These are phyloP conservation scores for Trichacis sp. DNA, from an alignment of 2,888 invertebrate genomes.

Conservation along the genomic window DNA sequence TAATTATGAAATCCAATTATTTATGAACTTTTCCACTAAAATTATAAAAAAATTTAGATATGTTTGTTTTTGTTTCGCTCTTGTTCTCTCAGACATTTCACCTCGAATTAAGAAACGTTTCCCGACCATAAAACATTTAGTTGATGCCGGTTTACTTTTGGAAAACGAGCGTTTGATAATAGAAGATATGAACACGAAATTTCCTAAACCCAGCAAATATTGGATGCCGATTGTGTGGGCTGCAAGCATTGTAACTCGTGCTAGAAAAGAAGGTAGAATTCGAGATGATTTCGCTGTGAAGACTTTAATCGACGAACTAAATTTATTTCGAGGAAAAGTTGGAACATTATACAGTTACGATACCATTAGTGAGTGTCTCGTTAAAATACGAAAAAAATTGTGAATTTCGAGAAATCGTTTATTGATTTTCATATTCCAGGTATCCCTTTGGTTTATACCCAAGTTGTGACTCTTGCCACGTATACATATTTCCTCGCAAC, in stretches of 20 bases:
- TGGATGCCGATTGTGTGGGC: conserved; percentile 95
- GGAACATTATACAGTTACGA: conserved; percentile 71
- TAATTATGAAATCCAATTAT: no score
- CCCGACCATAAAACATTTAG: conserved; percentile 84
- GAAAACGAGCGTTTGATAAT: conserved; percentile 86
- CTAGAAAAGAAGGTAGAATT: conserved; percentile 91
- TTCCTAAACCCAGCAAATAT: conserved; percentile 88
- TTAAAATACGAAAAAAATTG: no score
- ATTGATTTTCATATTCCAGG: no score
- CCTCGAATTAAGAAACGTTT: conserved; percentile 92
- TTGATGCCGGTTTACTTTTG: conserved; percentile 85
- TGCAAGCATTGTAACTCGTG: conserved; percentile 87
- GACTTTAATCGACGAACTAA: conserved; percentile 79
- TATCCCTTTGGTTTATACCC: conserved; percentile 72
- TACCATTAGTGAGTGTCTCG: no score
- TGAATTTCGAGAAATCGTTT: no score
- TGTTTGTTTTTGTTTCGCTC: conserved; percentile 84
- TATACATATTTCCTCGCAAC: conserved; percentile 82
- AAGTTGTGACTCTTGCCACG: conserved; percentile 90
- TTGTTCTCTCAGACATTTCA: conserved; percentile 88
- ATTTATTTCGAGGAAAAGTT: conserved; percentile 72
- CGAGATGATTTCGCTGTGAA: conserved; percentile 93
- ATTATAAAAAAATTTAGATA: conserved; percentile 58
- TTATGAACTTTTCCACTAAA: no score
- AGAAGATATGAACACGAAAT: conserved; percentile 82